Evolutionary conservation across 2,888 invertebrate species (phyloP), one percentile per base, ranked within the genome.

Genomic region (Cosmia trapezina): DNA sequence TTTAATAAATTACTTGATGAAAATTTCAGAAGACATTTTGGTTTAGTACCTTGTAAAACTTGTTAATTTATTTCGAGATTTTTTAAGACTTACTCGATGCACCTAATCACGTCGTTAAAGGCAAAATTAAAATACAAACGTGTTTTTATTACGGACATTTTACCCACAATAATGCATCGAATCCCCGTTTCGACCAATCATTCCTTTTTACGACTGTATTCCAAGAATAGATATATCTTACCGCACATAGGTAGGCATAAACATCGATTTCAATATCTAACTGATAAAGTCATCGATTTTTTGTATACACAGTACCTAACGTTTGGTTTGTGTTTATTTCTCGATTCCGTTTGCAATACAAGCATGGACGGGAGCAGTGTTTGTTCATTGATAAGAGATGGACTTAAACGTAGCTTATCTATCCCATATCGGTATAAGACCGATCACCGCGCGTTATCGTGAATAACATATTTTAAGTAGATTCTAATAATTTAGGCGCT

Each of bases 321-420:
- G 67, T 75, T 76, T 62, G 45, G 79, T 79, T 70, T 76, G 49
- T 78, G 62, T 83, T 82, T 81, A 76, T 81, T 76, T 79, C 76
- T 75, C 67, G 70, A 70, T 76, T 74, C 69, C 85, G 77, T 87
- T 84, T 85, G 80, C 81, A 79, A 73, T 83, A 78, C 74, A 83
- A 79, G 80, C 78, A 80, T 71, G 81, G 86, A 84, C 82, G 80
- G 81, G 81, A 83, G 86, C 88, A 86, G 84, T 91, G 82, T 91
- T 89, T 91, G 86, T 64, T 64, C 41, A 75, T 54, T 73, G 89
- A 90, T 90, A 91, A 88, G 82, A 88, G 88, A 89, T 89, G 84
- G 84, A 82, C 86, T 84, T 79, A 87, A 73, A 79, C 74, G 78
- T 62, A 68, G 62, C 69, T 83, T 84, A 85, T 83, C 83, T 77